Base-by-base conservation (phyloP, 2,797 vertebrate genomes). In the Enteromius anoplus region DNA sequence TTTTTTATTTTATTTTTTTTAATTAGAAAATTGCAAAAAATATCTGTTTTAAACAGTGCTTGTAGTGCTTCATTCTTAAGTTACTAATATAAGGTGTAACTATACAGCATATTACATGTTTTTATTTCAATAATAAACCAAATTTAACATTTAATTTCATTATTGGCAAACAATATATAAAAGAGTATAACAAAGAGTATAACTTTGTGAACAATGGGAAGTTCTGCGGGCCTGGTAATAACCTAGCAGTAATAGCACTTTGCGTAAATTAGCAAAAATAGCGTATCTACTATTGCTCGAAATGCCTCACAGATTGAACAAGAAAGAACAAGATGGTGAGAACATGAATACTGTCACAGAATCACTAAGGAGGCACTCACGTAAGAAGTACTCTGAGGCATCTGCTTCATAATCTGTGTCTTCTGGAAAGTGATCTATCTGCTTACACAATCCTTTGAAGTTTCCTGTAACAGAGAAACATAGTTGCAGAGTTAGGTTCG, bases 381-480 rank as follows among this genome's bases (percentile, higher is more conserved):
- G 97, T 93, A 99, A 95, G 94, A 99, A 99, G 95, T 99, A 99
- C 94, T 99, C 98, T 62, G 98, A 97, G 78, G 98, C 96, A 92
- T 99, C 98, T 37, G 98, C 98, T 95, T 98, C 95, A 58, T 99
- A 98, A 92, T 99, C 96, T 81, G 97, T 96, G 85, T 99, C 98
- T 93, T 99, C 98, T 8, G 98, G 98, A 93, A 99, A 99, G 93
- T 99, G 98, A 94, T 99, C 97, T 88, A 99, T 99, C 95, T 98
- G 97, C 96, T 99, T 99, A 95, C 98, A 99, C 94, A 98, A 96
- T 90, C 98, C 98, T 94, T 99, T 99, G 94, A 96, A 97, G 95
- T 97, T 99, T 93, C 98, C 98, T 98, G 95, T 88, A 82, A 92
- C 93, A 86, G 88, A 91, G 82, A 87, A 84, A 84, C 82, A 85